Evolutionary conservation across 2,113 vertebrate genomes (phyloP), one percentile per base, ranked within the genome.

Genomic region (Zosterops japonicus): DNA sequence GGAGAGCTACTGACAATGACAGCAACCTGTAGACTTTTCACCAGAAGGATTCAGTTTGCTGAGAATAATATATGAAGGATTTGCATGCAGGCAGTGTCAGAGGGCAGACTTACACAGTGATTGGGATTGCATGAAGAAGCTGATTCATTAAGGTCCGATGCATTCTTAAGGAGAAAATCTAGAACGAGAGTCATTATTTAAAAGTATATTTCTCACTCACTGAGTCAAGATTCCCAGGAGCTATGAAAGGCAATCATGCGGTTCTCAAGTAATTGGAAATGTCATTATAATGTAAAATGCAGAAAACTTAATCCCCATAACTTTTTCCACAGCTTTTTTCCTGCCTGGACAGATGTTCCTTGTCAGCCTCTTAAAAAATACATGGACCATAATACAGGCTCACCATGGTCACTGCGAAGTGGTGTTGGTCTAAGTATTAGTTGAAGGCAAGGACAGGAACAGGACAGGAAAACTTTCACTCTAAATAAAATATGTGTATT

Each of bases 221-320:
- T 91, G 83, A 94, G 86, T 92, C 83, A 74, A 83, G 90, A 88
- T 93, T 96, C 95, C 95, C 83, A 93, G 71, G 90, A 92, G 93
- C 56, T 86, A 63, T 70, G 89, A 92, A 95, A 92, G 76, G 89
- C 89, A 97, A 89, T 94, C 90, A 93, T 90, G 79, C 36, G 0
- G 39, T 70, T 92, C 86, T 93, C 80, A 74, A 93, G 90, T 90
- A 93, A 94, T 86, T 93, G 83, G 86, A 93, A 93, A 92, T 81
- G 76, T 91, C 83, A 83, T 95, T 96, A 83, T 59, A 94, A 92
- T 81, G 86, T 90, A 81, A 96, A 96, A 92, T 77, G 91, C 83
- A 95, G 72, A 93, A 95, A 94, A 95, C 87, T 77, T 93, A 91
- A 90, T 93, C 80, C 80, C 56, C 18, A 12, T 82, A 70, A 90